Evolutionary conservation across 2,888 invertebrate genomes (phyloP).

Genomic region (Oligia strigilis): DNA sequence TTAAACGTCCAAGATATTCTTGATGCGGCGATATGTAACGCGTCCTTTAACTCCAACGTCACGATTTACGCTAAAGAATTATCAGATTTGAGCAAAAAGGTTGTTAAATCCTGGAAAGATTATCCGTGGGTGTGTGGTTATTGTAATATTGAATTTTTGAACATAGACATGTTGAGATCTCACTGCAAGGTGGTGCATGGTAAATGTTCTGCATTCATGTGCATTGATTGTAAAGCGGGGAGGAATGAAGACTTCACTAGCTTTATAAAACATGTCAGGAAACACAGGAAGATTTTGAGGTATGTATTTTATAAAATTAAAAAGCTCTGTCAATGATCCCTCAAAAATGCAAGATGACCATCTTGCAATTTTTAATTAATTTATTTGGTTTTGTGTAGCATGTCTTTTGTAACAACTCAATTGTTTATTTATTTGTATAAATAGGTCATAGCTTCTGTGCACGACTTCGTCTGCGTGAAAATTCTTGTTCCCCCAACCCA

Average conservation of each 20-base stretch:
- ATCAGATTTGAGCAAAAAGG: constrained; percentile 73
- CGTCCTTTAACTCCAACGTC: constrained; percentile 73
- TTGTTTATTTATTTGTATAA: neutral
- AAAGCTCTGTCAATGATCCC: neutral
- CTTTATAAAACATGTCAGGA: constrained; percentile 92
- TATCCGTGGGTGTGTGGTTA: constrained; percentile 85
- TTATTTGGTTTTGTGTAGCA: neutral
- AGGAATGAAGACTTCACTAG: constrained; percentile 91
- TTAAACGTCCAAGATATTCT: constrained; percentile 82
- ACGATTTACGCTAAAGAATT: constrained; percentile 83
- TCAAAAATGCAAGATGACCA: neutral
- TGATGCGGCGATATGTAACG: constrained; percentile 79
- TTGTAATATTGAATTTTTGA: constrained; percentile 84
- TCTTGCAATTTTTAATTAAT: neutral
- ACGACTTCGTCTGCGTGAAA: too few relatives aligned
- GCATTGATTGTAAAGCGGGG: constrained; percentile 92
- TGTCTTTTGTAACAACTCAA: neutral
- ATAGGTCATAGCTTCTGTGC: too few relatives aligned
- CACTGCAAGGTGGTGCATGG: constrained; percentile 92
- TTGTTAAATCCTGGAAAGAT: constrained; percentile 80
- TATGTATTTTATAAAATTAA: constrained; percentile 65
- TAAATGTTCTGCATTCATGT: constrained; percentile 91
- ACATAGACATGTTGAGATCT: constrained; percentile 86
- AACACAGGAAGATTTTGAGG: constrained; percentile 91
- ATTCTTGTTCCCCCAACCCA: too few relatives aligned